Percentiles rank a stretch among this genome's conserved stretches.
These are phyloP conservation scores for Synchiropus splendidus DNA, from an alignment of 2,113 vertebrate genomes.

Conservation along the genomic window DNA sequence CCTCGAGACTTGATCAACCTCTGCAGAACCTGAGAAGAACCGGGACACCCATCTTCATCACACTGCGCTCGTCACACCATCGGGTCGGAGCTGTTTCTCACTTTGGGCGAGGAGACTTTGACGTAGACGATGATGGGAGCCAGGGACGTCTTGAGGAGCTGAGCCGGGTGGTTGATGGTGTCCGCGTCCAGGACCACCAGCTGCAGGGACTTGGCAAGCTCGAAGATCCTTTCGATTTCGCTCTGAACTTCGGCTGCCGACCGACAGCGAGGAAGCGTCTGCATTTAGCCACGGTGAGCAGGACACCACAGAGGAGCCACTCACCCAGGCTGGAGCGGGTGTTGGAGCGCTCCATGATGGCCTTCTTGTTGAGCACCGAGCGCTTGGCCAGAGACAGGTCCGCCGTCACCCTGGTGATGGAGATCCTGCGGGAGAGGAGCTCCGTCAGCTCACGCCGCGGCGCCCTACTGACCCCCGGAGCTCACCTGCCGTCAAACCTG, in stretches of 20 bases:
- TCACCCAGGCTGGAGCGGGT: constrained; percentile 91
- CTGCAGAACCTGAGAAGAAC: constrained; percentile 77
- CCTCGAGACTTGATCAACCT: constrained; percentile 89
- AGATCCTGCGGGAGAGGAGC: constrained; percentile 72
- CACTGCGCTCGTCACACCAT: no score
- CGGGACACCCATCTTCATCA: background rate
- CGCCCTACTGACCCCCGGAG: no score
- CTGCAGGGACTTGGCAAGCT: constrained; percentile 92
- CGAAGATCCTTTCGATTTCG: constrained; percentile 94
- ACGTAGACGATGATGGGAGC: constrained; percentile 95
- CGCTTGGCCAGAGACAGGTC: constrained; percentile 93
- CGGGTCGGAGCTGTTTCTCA: constrained; percentile 33
- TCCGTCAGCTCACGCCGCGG: constrained; percentile 38
- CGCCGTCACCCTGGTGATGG: constrained; percentile 92
- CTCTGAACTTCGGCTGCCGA: constrained; percentile 88
- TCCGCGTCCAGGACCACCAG: constrained; percentile 91
- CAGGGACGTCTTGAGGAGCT: constrained; percentile 92
- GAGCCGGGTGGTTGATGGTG: constrained; percentile 94
- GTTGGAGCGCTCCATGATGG: constrained; percentile 91
- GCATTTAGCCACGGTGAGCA: constrained; percentile 10
- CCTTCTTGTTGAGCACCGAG: constrained; percentile 93
- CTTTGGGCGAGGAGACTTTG: constrained; percentile 96
- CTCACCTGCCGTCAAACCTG: constrained; percentile 91
- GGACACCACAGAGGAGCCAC: constrained; percentile 21
- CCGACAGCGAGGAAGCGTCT: constrained; percentile 4